These are phyloP conservation scores for Epsilonema sp. DNA, from an alignment of 2,888 invertebrate genomes.

Conservation along the genomic window DNA sequence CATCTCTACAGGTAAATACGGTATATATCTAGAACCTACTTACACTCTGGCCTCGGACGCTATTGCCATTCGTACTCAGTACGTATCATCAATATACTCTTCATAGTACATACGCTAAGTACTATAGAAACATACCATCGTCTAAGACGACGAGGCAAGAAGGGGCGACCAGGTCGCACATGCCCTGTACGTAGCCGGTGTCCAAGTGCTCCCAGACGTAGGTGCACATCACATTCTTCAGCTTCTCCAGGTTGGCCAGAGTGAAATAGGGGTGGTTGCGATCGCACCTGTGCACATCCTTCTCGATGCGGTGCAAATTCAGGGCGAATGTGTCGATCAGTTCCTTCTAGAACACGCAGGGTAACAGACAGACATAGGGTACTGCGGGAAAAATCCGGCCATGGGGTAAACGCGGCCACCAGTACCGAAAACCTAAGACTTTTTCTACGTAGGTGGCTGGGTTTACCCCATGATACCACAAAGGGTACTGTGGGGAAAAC, in stretches of 20 bases:
- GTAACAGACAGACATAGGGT: too few relatives aligned
- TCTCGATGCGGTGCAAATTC: slow-evolving; percentile 81
- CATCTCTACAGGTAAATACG: too few relatives aligned
- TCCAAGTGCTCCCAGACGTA: slow-evolving; percentile 89
- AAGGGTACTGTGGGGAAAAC: too few relatives aligned
- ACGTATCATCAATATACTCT: not conserved
- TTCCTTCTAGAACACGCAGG: slow-evolving; percentile 10
- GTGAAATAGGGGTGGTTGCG: slow-evolving; percentile 81
- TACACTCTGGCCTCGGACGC: too few relatives aligned
- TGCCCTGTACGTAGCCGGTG: slow-evolving; percentile 85
- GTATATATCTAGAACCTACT: too few relatives aligned
- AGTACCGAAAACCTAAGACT: too few relatives aligned
- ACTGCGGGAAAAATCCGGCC: too few relatives aligned
- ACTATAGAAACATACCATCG: slow-evolving; percentile 42
- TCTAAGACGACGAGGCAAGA: slow-evolving; percentile 62
- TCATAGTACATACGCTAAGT: not conserved
- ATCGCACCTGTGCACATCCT: slow-evolving; percentile 86
- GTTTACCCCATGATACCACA: too few relatives aligned
- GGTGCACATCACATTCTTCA: slow-evolving; percentile 88
- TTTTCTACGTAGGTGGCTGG: too few relatives aligned
- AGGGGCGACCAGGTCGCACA: slow-evolving; percentile 87
- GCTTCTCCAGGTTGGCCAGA: slow-evolving; percentile 61
- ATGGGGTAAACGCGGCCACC: too few relatives aligned
- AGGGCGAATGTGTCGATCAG: slow-evolving; percentile 40
- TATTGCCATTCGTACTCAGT: not conserved